Evolutionary conservation across 2,888 invertebrate species (phyloP).

Genomic region (Rhopalosiphum nymphaeae): DNA sequence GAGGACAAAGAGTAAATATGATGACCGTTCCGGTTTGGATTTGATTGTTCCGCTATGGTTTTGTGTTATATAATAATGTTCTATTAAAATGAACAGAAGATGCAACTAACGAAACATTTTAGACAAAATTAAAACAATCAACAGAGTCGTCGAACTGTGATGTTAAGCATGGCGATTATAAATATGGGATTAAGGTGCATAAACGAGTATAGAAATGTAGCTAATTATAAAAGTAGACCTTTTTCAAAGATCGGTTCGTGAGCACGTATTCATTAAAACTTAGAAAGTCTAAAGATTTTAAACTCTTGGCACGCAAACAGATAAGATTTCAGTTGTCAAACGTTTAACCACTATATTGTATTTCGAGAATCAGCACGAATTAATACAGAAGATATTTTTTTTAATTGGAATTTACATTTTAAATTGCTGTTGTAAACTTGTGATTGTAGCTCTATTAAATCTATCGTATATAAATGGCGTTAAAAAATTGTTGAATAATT

Average conservation of each 20-base stretch:
- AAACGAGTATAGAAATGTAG: constrained; percentile 3
- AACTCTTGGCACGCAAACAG: constrained; percentile 36
- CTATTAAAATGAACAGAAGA: constrained; percentile 50
- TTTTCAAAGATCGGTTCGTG: constrained; percentile 40
- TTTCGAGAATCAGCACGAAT: constrained; percentile 25
- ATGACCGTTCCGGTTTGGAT: constrained; percentile 62
- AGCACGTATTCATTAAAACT: constrained; percentile 47
- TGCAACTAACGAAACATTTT: constrained; percentile 7
- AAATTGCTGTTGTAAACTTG: constrained; percentile 22
- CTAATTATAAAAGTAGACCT: constrained; percentile 52
- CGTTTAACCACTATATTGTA: constrained; percentile 4
- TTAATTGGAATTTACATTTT: constrained; percentile 51
- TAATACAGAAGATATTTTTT: constrained; percentile 26
- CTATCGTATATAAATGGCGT: background rate
- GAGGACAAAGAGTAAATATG: constrained; percentile 62
- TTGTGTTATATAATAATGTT: constrained; percentile 46
- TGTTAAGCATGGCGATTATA: constrained; percentile 28
- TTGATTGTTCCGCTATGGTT: constrained; percentile 58
- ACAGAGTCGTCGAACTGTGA: constrained; percentile 51
- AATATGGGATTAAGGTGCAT: constrained; percentile 16
- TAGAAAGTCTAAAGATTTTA: constrained; percentile 41
- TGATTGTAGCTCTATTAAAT: background rate
- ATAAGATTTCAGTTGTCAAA: constrained; percentile 32
- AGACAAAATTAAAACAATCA: constrained; percentile 48
- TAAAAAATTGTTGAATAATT: background rate